Base-by-base conservation (phyloP, 2,113 vertebrate species). In the Chitala chitala region DNA sequence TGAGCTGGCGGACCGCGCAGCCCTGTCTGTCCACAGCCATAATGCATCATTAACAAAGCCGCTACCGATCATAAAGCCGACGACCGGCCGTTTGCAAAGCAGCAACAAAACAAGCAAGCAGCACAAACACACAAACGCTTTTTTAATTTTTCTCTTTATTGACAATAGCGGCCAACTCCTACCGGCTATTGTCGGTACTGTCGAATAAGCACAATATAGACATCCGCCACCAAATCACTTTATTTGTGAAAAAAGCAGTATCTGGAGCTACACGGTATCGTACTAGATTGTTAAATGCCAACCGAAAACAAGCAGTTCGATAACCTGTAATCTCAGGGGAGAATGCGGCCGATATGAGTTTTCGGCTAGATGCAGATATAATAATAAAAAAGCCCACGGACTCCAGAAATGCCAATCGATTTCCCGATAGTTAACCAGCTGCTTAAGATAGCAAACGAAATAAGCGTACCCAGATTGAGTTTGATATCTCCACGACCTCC, bases 401-500 rank as follows among this genome's bases (percentile, higher is more conserved):
- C 15, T 59, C 56, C 15, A 17, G 29, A 13, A 31, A 13, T 61
- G 58, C 58, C 58, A n/a, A 8, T 13, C 31, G 58, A 36, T 38
- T 2, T 38, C n/a, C 29, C n/a, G 58, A 33, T 33, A 17, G 24
- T 36, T 38, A 20, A 59, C 38, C 63, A 40, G 36, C 63, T 36
- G n/a, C 36, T 42, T 38, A n/a, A 58, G 6, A 12, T 24, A 29
- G 38, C 36, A 15, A 17, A 17, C 5, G 12, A n/a, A 22, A 24
- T 36, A 29, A 20, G 48, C 54, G 10, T 69, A 75, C 74, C 74
- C 61, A 58, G 20, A 51, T 31, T 40, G 38, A 70, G 54, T 70
- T 15, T n/a, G 40, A 56, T 26, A 55, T 38, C 42, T 71, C 66
- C 66, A 50, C 66, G 55, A 40, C 40, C 54, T 63, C 42, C 48